Evolutionary conservation across 2,797 vertebrate genomes (phyloP).

Genomic region (Paguma larvata): DNA sequence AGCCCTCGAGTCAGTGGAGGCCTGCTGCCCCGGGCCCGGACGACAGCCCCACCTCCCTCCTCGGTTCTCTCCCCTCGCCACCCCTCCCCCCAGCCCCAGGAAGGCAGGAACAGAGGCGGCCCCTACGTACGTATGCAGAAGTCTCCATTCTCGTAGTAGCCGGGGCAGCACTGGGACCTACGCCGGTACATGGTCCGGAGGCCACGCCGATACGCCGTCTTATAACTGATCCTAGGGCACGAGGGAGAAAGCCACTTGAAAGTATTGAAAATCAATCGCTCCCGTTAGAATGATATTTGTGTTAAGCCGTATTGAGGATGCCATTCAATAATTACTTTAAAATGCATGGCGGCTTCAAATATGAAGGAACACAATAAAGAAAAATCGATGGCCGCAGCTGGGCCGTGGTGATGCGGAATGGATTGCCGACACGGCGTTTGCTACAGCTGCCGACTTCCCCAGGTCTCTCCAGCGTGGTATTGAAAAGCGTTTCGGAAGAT

Average conservation of each 20-base stretch:
- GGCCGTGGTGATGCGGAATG: conserved; percentile 63
- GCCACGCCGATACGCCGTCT: conserved; percentile 97
- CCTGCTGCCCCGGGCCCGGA: background rate
- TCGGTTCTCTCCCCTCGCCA: accelerated
- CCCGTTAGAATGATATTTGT: conserved; percentile 84
- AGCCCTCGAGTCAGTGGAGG: background rate
- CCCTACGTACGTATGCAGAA: conserved; percentile 95
- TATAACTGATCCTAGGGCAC: conserved; percentile 96
- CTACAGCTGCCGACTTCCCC: conserved; percentile 7
- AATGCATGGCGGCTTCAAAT: conserved; percentile 85
- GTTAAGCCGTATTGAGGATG: conserved; percentile 83
- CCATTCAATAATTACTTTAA: conserved; percentile 88
- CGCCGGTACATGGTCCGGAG: conserved; percentile 98
- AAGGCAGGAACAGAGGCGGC: background rate
- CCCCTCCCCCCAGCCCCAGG: background rate
- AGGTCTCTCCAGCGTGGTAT: background rate
- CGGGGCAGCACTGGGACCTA: conserved; percentile 98
- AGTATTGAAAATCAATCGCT: conserved; percentile 87
- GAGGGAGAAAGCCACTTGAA: conserved; percentile 84
- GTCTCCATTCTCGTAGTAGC: conserved; percentile 97
- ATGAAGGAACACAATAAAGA: conserved; percentile 85
- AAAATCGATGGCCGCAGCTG: conserved; percentile 81
- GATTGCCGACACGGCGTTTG: background rate
- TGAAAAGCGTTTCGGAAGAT: background rate
- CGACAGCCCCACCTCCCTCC: background rate